Percentiles rank a stretch among this genome's conserved stretches.
Conservation (phyloP, 2,888 invertebrate species). For the Nephrotoma flavescens region DNA sequence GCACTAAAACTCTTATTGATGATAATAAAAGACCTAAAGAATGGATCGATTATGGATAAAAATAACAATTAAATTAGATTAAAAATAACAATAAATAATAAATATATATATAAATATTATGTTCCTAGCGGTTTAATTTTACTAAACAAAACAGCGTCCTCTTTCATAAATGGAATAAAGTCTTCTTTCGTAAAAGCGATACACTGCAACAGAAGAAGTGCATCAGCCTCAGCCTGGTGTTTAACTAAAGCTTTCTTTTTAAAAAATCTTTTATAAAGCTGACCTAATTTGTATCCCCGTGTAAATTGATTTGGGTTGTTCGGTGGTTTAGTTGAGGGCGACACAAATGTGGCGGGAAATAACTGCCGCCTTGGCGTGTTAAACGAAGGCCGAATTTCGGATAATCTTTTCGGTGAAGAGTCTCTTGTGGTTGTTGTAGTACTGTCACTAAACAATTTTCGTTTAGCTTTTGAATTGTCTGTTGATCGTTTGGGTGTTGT, state of each 20-base stretch:
- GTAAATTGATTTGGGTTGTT: conserved; percentile 12
- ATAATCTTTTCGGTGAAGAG: conserved; percentile 3
- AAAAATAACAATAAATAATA: no score
- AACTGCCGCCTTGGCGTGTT: neutral
- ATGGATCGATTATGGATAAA: no score
- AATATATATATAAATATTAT: neutral
- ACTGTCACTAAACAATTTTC: neutral
- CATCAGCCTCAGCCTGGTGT: conserved; percentile 57
- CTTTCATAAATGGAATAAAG: neutral
- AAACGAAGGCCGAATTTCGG: neutral
- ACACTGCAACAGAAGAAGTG: conserved; percentile 34
- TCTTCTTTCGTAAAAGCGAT: neutral
- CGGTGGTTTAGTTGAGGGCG: neutral
- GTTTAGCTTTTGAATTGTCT: neutral
- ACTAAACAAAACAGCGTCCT: neutral
- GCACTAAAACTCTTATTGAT: no score
- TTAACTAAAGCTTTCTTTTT: conserved; percentile 31
- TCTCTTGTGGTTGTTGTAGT: neutral
- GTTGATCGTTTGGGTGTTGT: conserved; percentile 35
- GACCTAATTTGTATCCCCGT: conserved; percentile 36
- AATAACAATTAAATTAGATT: no score
- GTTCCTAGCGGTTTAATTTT: neutral
- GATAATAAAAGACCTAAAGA: no score
- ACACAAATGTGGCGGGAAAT: neutral
- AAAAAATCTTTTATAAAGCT: conserved; percentile 40